A percentile compares a stretch with the other conserved stretches of the same genome.
Evolutionary conservation across 2,888 invertebrate species (phyloP).

Genomic region (Cheilosia urbana): DNA sequence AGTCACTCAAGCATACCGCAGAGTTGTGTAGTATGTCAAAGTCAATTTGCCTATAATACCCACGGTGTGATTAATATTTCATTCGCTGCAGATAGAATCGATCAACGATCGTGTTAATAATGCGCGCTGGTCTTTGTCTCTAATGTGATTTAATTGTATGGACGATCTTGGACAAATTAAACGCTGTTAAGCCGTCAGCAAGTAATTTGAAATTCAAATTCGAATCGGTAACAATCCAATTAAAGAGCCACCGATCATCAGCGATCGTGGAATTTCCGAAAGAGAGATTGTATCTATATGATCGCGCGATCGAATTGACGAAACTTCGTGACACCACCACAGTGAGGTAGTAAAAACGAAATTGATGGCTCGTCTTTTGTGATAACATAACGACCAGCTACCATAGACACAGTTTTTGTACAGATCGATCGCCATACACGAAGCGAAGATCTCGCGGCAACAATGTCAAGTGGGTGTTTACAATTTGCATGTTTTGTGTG

Average conservation of each 20-base stretch:
- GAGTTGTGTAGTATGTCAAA: slow-evolving; percentile 24
- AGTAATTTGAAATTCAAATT: slow-evolving; percentile 72
- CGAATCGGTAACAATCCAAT: slow-evolving; percentile 61
- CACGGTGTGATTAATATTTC: slow-evolving; percentile 58
- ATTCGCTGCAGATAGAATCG: slow-evolving; percentile 41
- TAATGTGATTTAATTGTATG: slow-evolving; percentile 59
- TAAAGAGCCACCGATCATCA: slow-evolving; percentile 11
- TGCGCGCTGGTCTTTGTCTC: slow-evolving; percentile 44
- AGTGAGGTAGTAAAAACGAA: slow-evolving; percentile 62
- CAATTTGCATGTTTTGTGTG: slow-evolving; percentile 73
- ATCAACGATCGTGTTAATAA: slow-evolving; percentile 69
- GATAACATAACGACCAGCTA: slow-evolving; percentile 70
- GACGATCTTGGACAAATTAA: slow-evolving; percentile 67
- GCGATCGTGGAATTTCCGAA: slow-evolving; percentile 36
- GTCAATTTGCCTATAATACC: slow-evolving; percentile 60
- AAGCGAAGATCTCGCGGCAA: slow-evolving; percentile 51
- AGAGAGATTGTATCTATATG: slow-evolving; percentile 44
- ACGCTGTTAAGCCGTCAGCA: slow-evolving; percentile 57
- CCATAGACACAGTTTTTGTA: slow-evolving; percentile 33
- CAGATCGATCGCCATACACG: slow-evolving; percentile 30
- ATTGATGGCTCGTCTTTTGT: slow-evolving; percentile 64
- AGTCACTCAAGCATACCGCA: background rate
- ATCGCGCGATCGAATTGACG: slow-evolving; percentile 53
- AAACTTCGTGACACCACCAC: slow-evolving; percentile 32
- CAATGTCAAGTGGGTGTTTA: slow-evolving; percentile 74